A percentile compares a stretch with the other conserved stretches of the same genome.
phyloP scores from a whole-genome alignment of 2,888 invertebrate species.

The Troides aeacus region DNA sequence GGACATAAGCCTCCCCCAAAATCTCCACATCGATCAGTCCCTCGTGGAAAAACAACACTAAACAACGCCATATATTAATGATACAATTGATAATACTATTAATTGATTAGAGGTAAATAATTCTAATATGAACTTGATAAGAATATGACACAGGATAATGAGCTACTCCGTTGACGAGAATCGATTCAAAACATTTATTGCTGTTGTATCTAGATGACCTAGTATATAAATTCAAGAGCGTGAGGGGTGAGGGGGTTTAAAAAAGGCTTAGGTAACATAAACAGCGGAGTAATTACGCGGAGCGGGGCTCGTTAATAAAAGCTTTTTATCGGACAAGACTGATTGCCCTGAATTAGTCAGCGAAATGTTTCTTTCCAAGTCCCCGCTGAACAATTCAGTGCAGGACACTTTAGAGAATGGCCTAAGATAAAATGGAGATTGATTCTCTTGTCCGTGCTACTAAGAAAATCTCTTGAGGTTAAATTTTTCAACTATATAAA shows the following conservation, averaged over 20 bases:
- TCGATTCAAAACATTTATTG: too few relatives aligned
- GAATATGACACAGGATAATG: too few relatives aligned
- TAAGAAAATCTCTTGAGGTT: neutral
- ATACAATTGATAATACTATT: too few relatives aligned
- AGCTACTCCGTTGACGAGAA: too few relatives aligned
- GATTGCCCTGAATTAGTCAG: conserved; percentile 20
- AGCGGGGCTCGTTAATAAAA: conserved; percentile 12
- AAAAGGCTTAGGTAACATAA: conserved; percentile 6
- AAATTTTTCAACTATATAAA: neutral
- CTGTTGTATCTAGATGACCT: too few relatives aligned
- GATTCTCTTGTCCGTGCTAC: conserved; percentile 35
- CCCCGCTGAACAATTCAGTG: conserved; percentile 46
- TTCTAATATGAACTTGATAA: too few relatives aligned
- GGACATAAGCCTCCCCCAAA: too few relatives aligned
- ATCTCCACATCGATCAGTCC: too few relatives aligned
- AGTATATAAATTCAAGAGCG: too few relatives aligned
- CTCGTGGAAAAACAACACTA: too few relatives aligned
- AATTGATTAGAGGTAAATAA: too few relatives aligned
- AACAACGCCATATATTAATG: too few relatives aligned
- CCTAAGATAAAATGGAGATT: conserved; percentile 53
- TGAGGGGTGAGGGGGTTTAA: neutral
- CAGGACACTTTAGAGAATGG: conserved; percentile 48
- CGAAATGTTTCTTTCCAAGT: conserved; percentile 13
- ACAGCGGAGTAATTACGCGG: conserved; percentile 16
- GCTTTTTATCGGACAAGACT: conserved; percentile 21